phyloP scores from a whole-genome alignment of 2,888 invertebrate genomes.

The Drosophila peninsularis region DNA sequence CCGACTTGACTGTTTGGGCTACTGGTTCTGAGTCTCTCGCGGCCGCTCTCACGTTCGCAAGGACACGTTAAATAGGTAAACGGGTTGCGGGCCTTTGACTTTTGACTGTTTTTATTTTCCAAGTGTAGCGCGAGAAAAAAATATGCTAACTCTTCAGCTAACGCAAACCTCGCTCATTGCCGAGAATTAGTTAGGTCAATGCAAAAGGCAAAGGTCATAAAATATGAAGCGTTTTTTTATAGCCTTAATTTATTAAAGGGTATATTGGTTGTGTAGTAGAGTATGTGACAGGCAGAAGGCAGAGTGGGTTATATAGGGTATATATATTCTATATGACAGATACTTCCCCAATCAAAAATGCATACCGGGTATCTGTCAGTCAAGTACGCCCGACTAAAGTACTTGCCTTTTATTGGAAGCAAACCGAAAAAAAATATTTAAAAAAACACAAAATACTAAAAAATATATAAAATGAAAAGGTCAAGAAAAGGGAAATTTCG shows the following conservation, averaged over 20 bases:
- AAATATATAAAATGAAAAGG: slow-evolving; percentile 33
- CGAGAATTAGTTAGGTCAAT: slow-evolving; percentile 78
- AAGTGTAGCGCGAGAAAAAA: slow-evolving; percentile 56
- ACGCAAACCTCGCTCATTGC: slow-evolving; percentile 62
- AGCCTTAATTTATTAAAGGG: background rate
- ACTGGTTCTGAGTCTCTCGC: slow-evolving; percentile 64
- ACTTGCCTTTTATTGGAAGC: slow-evolving; percentile 32
- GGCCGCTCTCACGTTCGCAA: slow-evolving; percentile 78
- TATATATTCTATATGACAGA: background rate
- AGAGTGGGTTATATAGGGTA: background rate
- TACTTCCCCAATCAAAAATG: no score
- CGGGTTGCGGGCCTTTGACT: slow-evolving; percentile 41
- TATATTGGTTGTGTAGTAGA: background rate
- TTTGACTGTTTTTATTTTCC: slow-evolving; percentile 57
- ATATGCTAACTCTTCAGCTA: slow-evolving; percentile 52
- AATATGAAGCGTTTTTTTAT: slow-evolving; percentile 65
- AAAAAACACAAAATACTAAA: slow-evolving; percentile 44
- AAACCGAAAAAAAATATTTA: slow-evolving; percentile 69
- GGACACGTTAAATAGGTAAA: slow-evolving; percentile 70
- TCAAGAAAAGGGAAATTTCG: slow-evolving; percentile 60
- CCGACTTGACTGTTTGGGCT: slow-evolving; percentile 44
- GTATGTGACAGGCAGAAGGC: background rate
- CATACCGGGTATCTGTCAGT: background rate
- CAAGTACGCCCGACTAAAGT: background rate
- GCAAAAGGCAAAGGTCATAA: slow-evolving; percentile 68